phyloP scores from a whole-genome alignment of 1,140 invertebrate species.

The Saccostrea cuccullata region DNA sequence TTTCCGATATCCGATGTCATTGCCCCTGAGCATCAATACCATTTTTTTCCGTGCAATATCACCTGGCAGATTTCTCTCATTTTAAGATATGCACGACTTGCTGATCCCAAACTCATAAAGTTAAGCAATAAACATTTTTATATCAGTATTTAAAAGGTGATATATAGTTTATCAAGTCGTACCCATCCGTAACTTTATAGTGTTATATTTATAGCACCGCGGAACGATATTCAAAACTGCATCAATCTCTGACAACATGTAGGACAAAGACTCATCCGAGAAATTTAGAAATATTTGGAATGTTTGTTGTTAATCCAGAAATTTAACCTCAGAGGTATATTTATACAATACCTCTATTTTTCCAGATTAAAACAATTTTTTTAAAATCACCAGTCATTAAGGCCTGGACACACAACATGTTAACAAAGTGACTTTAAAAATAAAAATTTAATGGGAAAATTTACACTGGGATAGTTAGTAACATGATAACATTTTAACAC shows the following conservation, averaged over 20 bases:
- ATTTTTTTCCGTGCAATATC: background rate
- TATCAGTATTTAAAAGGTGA: constrained; percentile 14
- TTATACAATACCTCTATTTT: too few relatives aligned
- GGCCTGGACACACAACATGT: too few relatives aligned
- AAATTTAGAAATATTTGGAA: too few relatives aligned
- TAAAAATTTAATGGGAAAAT: too few relatives aligned
- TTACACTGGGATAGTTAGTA: too few relatives aligned
- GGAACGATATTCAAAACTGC: background rate
- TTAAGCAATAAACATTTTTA: background rate
- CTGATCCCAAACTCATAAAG: background rate
- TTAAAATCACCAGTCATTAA: too few relatives aligned
- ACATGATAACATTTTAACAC: too few relatives aligned
- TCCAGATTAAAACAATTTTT: too few relatives aligned
- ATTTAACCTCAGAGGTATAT: too few relatives aligned
- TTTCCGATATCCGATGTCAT: background rate
- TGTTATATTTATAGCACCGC: background rate
- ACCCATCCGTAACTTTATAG: background rate
- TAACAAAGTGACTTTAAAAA: too few relatives aligned
- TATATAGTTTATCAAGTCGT: background rate
- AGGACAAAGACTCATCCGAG: background rate
- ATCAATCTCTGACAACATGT: background rate
- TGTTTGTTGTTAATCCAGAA: too few relatives aligned
- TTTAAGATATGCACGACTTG: background rate
- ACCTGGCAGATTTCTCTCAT: constrained; percentile 23
- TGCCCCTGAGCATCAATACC: background rate